phyloP scores from a whole-genome alignment of 2,797 vertebrate genomes.

The Anolis apletophallus region DNA sequence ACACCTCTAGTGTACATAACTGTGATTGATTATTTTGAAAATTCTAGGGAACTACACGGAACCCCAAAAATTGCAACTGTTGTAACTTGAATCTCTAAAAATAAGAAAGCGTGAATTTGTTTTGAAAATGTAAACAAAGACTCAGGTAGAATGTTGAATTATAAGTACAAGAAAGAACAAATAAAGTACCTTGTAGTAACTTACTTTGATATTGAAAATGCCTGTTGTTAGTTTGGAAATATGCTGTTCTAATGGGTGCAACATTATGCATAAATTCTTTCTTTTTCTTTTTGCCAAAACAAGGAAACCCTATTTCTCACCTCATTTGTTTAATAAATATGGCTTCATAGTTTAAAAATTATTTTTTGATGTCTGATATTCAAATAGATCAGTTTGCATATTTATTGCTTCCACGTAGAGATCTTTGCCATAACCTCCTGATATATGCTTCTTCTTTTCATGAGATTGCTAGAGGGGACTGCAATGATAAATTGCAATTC shows the following conservation, averaged over 20 bases:
- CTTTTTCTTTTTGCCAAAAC: not conserved
- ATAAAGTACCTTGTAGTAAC: not conserved
- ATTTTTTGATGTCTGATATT: accelerated
- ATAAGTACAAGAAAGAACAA: not conserved
- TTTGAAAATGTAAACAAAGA: not conserved
- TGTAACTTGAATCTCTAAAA: not conserved
- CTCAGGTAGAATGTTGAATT: not conserved
- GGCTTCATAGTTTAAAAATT: not conserved
- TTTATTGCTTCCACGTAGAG: conserved; percentile 9
- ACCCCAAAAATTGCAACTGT: not conserved
- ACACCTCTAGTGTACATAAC: not conserved
- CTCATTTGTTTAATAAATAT: accelerated
- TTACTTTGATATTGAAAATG: not conserved
- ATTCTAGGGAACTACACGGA: not conserved
- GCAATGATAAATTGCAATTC: conserved; percentile 38
- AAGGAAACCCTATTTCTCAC: not conserved
- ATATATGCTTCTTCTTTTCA: conserved; percentile 33
- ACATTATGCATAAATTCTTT: not conserved
- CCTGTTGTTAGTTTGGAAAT: not conserved
- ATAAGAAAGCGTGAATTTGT: not conserved
- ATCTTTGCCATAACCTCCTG: conserved; percentile 25
- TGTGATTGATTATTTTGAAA: not conserved
- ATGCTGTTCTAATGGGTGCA: not conserved
- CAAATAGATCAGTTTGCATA: not conserved
- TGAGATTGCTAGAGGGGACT: conserved; percentile 20